Evolutionary conservation across 2,113 vertebrate species (phyloP).

Genomic region (Loxodonta africana): DNA sequence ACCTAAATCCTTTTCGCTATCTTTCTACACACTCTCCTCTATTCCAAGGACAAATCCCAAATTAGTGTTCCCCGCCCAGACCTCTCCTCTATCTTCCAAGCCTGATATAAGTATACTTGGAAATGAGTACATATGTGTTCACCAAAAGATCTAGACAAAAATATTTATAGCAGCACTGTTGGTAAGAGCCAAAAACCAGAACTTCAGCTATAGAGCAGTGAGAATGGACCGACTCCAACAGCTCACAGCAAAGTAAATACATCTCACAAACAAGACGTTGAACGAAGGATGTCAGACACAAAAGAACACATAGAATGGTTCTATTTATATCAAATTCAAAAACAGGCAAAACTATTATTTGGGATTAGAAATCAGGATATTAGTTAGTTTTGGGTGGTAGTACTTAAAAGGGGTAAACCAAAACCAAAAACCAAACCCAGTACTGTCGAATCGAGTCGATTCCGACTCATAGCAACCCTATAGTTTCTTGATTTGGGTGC

Average conservation of each 20-base stretch:
- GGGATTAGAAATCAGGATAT: background rate
- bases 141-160: background rate
- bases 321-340: background rate
- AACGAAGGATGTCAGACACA: background rate
- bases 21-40: background rate
- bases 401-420: background rate
- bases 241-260: background rate
- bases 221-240: background rate
- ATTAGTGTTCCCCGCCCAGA: background rate
- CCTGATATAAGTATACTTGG: background rate
- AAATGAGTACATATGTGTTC: background rate
- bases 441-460: too few species aligned
- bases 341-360: background rate
- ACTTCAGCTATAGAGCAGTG: background rate
- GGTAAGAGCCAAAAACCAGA: background rate
- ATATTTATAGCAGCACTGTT: background rate
- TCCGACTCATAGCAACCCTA: too few species aligned
- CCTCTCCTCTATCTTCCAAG: constrained; percentile 31
- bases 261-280: background rate
- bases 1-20: background rate
- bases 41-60: background rate
- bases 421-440: too few species aligned
- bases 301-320: background rate
- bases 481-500: background rate
- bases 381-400: background rate